Conservation (phyloP, 2,888 invertebrate genomes). For the Amiota communis region DNA sequence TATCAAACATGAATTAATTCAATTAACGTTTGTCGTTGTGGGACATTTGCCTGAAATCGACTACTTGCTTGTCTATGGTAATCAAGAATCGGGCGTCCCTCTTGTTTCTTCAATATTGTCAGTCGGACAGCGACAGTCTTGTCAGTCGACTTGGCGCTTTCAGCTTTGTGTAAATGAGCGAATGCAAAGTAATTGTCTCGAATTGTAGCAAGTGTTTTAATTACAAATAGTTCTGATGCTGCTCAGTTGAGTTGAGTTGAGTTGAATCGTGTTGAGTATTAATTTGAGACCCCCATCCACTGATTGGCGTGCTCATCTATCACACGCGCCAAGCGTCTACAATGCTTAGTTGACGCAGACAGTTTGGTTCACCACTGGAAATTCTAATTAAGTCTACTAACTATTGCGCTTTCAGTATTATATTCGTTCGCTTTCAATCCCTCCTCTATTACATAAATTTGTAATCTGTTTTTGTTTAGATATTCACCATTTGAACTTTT, state of each 20-base stretch:
- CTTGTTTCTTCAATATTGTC: not conserved
- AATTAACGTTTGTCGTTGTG: conserved; percentile 59
- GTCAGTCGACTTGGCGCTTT: conserved; percentile 12
- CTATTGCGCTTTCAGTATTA: conserved; percentile 37
- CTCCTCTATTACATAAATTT: conserved; percentile 26
- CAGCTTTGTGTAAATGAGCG: conserved; percentile 11
- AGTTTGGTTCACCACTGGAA: conserved; percentile 56
- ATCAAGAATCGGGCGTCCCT: not conserved
- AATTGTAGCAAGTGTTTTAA: conserved; percentile 57
- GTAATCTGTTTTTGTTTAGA: conserved; percentile 46
- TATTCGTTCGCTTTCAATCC: conserved; percentile 41
- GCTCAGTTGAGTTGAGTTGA: conserved; percentile 45
- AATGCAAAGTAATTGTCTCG: conserved; percentile 65
- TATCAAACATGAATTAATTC: conserved; percentile 57
- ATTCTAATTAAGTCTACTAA: conserved; percentile 55
- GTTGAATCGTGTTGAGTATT: not conserved
- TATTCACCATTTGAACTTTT: conserved; percentile 51
- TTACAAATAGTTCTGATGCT: conserved; percentile 50
- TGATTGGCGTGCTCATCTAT: conserved; percentile 50
- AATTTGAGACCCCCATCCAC: conserved; percentile 54
- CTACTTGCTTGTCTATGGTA: conserved; percentile 1
- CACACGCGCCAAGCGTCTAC: conserved; percentile 60
- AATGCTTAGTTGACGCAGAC: conserved; percentile 15
- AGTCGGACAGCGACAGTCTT: not conserved
- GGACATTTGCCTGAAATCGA: conserved; percentile 19